Conservation (phyloP, 2,797 vertebrate genomes). For the Threskiornis aethiopicus region DNA sequence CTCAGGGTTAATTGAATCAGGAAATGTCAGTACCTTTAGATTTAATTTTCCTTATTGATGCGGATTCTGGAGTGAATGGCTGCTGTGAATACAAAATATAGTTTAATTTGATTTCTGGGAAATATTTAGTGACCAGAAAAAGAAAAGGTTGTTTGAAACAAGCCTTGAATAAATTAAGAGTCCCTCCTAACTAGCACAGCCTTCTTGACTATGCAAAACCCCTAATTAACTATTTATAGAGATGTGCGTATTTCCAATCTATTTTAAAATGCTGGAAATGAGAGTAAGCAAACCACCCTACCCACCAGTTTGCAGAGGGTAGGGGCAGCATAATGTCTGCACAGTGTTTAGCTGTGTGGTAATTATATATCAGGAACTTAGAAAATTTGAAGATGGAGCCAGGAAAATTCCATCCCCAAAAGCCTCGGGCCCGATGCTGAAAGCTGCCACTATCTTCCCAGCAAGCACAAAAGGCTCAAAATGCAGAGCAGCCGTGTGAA, state of each 20-base stretch:
- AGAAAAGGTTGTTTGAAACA: constrained; percentile 1
- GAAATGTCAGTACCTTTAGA: constrained; percentile 26
- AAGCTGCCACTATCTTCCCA: background rate
- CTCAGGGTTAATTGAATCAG: constrained; percentile 1
- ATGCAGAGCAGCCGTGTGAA: background rate
- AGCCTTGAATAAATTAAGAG: constrained; percentile 24
- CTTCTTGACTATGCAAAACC: background rate
- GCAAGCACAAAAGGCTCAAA: background rate
- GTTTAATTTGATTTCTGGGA: constrained; percentile 33
- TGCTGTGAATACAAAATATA: background rate
- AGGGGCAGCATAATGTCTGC: background rate
- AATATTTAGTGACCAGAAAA: background rate
- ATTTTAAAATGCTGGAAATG: constrained; percentile 37
- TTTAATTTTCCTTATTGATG: constrained; percentile 36
- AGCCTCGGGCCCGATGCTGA: background rate
- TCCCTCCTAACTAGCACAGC: background rate
- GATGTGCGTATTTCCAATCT: constrained; percentile 24
- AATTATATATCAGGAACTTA: background rate
- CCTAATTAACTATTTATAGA: constrained; percentile 54
- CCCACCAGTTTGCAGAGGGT: constrained; percentile 5
- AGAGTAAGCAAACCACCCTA: constrained; percentile 34
- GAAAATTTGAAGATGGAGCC: background rate
- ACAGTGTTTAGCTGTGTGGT: background rate
- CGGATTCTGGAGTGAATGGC: background rate
- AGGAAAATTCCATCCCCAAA: constrained; percentile 5